Evolutionary conservation across 2,888 invertebrate species (phyloP), one percentile per base, ranked within the genome.

Genomic region (Pachydiplax longipennis): DNA sequence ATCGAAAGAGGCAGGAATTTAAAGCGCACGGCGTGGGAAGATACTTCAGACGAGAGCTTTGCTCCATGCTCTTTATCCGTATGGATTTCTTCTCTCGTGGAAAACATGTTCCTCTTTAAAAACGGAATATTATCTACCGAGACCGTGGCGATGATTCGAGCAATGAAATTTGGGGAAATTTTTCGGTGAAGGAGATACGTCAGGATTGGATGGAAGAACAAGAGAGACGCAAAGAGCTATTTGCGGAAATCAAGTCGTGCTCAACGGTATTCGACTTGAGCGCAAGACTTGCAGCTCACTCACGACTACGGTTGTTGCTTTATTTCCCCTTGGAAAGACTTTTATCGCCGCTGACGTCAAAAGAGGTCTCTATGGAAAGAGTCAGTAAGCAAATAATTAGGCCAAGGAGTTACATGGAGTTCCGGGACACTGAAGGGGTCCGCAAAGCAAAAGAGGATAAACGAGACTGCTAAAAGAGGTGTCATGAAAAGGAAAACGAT

Each of bases 31-130:
- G 31, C 73, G 73, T 25, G 10, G 13, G 37, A 25, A 58, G 35
- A 58, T 31, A 83, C 53, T 37, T 13, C 37, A 18, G 22, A 61
- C 35, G n/a, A 35, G 22, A 22, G 61, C 61, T 22, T 61, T 25
- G 61, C 35, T 18, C 87, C 37, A 87, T 87, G 87, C 87, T 87
- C 87, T 87, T 87, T 87, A 87, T 87, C 37, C 61, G 58, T 87
- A 87, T 87, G 61, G 87, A 87, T 87, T 87, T 87, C 37, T 87
- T 87, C 87, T 53, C 61, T 65, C 37, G 18, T 35, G 61, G 61
- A 87, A 87, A 87, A 87, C 87, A 87, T 61, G 87, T 87, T 87
- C 87, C 87, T 58, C 87, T 87, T 87, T 87, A 87, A 87, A 83
- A 35, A 58, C 22, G 61, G 61, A 87, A 87, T 35, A 61, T 61